These are phyloP conservation scores for Luscinia megarhynchos DNA, from an alignment of 2,797 vertebrate genomes.

Conservation along the genomic window DNA sequence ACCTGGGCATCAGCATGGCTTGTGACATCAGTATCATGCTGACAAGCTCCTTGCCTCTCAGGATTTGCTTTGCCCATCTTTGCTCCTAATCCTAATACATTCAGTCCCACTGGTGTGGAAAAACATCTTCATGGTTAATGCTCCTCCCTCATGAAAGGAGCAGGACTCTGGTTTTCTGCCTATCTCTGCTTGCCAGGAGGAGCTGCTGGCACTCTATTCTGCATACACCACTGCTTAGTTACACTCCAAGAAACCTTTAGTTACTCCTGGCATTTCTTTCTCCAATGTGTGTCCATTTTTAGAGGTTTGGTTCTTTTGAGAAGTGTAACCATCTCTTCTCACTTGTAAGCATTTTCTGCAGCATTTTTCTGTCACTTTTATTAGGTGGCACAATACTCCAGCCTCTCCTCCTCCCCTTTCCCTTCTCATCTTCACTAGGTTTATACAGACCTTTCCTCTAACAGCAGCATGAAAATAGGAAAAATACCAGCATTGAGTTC, in stretches of 20 bases:
- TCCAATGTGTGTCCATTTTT: not conserved
- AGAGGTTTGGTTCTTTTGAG: not conserved
- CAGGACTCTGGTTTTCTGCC: not conserved
- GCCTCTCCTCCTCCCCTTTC: not conserved
- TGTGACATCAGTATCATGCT: slow-evolving; percentile 48
- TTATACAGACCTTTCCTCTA: not conserved
- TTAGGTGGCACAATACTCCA: not conserved
- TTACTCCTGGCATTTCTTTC: not conserved
- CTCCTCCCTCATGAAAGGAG: not conserved
- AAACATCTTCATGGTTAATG: slow-evolving; percentile 46
- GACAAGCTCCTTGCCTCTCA: slow-evolving; percentile 45
- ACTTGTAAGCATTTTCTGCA: not conserved
- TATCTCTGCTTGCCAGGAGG: not conserved
- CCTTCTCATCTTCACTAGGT: not conserved
- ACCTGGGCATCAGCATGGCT: slow-evolving; percentile 61
- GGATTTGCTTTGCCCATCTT: slow-evolving; percentile 51
- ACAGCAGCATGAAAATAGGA: not conserved
- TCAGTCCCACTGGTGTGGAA: slow-evolving; percentile 37
- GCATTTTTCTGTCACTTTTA: not conserved
- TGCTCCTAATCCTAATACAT: slow-evolving; percentile 41
- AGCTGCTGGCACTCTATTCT: not conserved
- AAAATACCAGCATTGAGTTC: not conserved
- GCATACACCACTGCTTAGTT: not conserved
- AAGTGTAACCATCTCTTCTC: not conserved
- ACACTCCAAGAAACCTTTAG: not conserved